phyloP scores from a whole-genome alignment of 2,113 vertebrate genomes.

The Notarius lentiginosus region DNA sequence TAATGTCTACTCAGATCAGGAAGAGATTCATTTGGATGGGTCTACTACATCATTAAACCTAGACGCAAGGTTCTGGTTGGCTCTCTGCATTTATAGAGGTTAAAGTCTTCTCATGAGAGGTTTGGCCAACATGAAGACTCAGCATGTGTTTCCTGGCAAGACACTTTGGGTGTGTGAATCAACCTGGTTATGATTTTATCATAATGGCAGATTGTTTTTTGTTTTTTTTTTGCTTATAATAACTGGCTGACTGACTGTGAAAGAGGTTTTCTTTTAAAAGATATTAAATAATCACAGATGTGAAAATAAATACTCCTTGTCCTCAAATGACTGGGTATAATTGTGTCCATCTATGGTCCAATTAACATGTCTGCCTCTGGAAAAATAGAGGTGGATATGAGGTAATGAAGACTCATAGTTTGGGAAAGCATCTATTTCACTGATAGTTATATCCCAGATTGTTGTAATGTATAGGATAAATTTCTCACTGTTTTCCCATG shows the following conservation, averaged over 20 bases:
- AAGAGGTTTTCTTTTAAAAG: constrained; percentile 38
- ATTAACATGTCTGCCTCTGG: constrained; percentile 32
- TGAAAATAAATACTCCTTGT: constrained; percentile 31
- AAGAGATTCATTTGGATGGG: constrained; percentile 25
- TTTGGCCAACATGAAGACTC: constrained; percentile 36
- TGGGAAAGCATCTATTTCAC: background rate
- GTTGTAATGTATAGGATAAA: background rate
- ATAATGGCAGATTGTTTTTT: constrained; percentile 39
- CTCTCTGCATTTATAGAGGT: constrained; percentile 37
- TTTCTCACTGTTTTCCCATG: background rate
- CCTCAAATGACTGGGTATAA: constrained; percentile 41
- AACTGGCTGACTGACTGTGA: constrained; percentile 37
- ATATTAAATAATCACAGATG: constrained; percentile 56
- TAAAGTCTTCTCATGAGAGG: constrained; percentile 46
- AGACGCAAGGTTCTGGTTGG: constrained; percentile 14
- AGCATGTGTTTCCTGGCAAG: constrained; percentile 51
- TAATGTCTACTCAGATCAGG: constrained; percentile 19
- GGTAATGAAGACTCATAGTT: background rate
- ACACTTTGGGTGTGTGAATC: constrained; percentile 36
- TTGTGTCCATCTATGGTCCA: constrained; percentile 33
- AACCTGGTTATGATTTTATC: constrained; percentile 55
- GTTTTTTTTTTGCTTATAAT: constrained; percentile 36
- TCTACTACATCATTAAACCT: constrained; percentile 22
- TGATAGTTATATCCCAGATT: background rate
- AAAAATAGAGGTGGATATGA: constrained; percentile 25